These are phyloP conservation scores for Amphibalanus amphitrite DNA, from an alignment of 1,140 invertebrate species.

Conservation along the genomic window DNA sequence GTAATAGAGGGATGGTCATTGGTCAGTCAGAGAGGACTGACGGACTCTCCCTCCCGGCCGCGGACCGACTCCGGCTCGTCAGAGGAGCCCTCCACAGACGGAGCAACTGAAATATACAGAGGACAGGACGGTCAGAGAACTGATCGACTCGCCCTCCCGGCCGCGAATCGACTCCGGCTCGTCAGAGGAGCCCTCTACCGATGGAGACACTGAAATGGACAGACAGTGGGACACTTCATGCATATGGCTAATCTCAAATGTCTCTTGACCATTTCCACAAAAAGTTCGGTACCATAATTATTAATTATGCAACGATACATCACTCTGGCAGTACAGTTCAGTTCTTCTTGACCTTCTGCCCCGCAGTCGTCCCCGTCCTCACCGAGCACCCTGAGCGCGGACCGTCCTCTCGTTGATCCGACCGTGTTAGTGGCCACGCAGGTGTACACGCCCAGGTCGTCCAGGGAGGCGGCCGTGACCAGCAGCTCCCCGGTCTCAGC, in stretches of 20 bases:
- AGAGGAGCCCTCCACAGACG: conserved; percentile 9
- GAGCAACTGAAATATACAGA: conserved; percentile 10
- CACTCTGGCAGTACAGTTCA: too few species aligned
- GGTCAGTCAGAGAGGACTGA: too few species aligned
- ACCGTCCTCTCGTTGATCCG: conserved; percentile 16
- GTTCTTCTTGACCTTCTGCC: too few species aligned
- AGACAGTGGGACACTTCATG: too few species aligned
- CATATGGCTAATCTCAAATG: too few species aligned
- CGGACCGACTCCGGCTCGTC: conserved; percentile 13
- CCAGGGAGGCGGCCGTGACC: conserved; percentile 23
- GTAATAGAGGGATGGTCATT: not conserved
- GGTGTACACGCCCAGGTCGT: conserved; percentile 28
- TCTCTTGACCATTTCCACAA: too few species aligned
- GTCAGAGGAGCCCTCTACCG: conserved; percentile 10
- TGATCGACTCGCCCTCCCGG: conserved; percentile 15
- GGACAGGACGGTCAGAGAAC: too few species aligned
- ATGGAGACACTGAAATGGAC: conserved; percentile 12
- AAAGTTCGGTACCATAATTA: too few species aligned
- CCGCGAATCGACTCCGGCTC: conserved; percentile 11
- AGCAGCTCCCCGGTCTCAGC: conserved; percentile 22
- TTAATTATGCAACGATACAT: too few species aligned
- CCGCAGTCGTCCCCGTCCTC: conserved; percentile 11
- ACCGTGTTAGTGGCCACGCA: conserved; percentile 28
- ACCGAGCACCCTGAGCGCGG: conserved; percentile 9
- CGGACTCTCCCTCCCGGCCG: conserved; percentile 11